Evolutionary conservation across 2,888 invertebrate species (phyloP), one percentile per base, ranked within the genome.

Genomic region (Argynnis bischoffii): DNA sequence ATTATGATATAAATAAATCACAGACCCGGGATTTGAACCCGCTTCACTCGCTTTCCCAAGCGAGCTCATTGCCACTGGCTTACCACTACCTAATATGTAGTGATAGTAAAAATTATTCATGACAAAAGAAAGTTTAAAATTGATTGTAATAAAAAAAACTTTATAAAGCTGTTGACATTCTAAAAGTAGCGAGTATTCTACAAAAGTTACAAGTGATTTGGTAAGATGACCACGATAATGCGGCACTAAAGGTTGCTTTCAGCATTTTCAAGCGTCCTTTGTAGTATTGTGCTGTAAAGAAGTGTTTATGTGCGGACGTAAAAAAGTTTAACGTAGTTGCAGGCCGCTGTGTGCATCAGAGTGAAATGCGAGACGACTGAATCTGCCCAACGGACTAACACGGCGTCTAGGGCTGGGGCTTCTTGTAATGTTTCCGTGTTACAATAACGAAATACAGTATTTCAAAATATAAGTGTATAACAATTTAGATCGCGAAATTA

Each of bases 271-370:
- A 41, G 57, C 56, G 51, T 57, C 56, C 64, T 64, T 64, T 64
- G 64, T 64, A 46, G 47, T 57, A 35, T 57, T 66, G 53, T 35
- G 18, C 59, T 18, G 26, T 51, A 69, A 66, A 66, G 61, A 64
- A 71, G 61, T 63, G 69, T 69, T 71, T 71, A 71, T 67, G 67
- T 69, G 69, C 63, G 47, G 57, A 57, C 54, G 57, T 68, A 70
- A 70, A 71, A 71, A 69, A 69, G 65, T 69, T 69, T 64, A 67
- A 64, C 57, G 57, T 57, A 60, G 70, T 65, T 59, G 65, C 50
- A 59, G 59, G 57, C 61, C 64, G 56, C 56, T 63, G 65, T 66
- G 64, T 66, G 69, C 66, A 66, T 55, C 63, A 63, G 61, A 56
- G 61, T 67, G 64, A 70, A 64, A 64, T 67, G 68, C 63, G 67